These are phyloP conservation scores for Oligia fasciuncula DNA, from an alignment of 2,888 invertebrate genomes.

Conservation along the genomic window DNA sequence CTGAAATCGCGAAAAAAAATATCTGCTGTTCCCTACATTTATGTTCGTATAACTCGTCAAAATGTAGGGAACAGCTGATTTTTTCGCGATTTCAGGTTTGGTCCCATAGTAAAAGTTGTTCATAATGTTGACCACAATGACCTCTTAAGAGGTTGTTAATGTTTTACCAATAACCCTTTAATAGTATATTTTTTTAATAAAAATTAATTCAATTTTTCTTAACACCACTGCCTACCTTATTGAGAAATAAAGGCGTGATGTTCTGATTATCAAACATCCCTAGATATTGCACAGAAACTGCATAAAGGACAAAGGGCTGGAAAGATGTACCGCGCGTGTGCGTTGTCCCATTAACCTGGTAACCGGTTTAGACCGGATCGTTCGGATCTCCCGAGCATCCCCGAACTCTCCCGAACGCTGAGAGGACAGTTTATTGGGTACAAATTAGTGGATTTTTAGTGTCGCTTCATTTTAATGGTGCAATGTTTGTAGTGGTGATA, in stretches of 20 bases:
- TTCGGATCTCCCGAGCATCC: conserved; percentile 54
- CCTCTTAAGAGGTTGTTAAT: too few species aligned
- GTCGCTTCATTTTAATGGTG: conserved; percentile 14
- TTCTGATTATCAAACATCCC: background rate
- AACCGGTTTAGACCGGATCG: conserved; percentile 60
- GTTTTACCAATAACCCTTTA: too few species aligned
- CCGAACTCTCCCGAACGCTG: conserved; percentile 56
- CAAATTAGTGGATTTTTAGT: conserved; percentile 38
- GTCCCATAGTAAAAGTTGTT: too few species aligned
- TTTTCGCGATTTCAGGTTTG: too few species aligned
- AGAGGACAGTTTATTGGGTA: conserved; percentile 40
- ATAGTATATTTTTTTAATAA: too few species aligned
- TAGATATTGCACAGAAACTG: conserved; percentile 40
- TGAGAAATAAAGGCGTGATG: background rate
- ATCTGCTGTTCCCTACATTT: too few species aligned
- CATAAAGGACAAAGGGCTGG: conserved; percentile 45
- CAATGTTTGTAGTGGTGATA: conserved; percentile 11
- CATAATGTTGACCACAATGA: too few species aligned
- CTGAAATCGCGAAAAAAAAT: too few species aligned
- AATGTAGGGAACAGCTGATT: too few species aligned
- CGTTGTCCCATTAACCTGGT: conserved; percentile 70
- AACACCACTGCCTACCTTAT: background rate
- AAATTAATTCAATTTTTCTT: background rate
- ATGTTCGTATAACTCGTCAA: too few species aligned
- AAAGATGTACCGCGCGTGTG: conserved; percentile 69